Evolutionary conservation across 2,797 vertebrate species (phyloP), one percentile per base, ranked within the genome.

Genomic region (Crenichthys baileyi): DNA sequence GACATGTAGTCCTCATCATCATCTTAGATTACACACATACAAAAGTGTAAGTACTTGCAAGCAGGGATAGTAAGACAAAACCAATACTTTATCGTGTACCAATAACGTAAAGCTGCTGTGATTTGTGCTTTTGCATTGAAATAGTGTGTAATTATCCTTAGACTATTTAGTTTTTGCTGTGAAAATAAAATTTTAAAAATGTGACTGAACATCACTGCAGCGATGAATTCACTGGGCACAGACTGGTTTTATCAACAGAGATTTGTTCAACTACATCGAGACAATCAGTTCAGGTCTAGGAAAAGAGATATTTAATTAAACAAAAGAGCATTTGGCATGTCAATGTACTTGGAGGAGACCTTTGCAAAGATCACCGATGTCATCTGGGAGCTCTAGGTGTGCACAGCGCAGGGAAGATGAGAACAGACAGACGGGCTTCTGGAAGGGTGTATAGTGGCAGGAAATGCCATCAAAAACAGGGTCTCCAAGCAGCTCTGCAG

Each of bases 341-440:
- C 12, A 70, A 24, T n/a, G 26, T 26, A 61, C 8, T n/a, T 63
- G 24, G 1, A 18, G 0, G 75, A 58, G 71, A 99, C 98, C 98
- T 98, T 97, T 96, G 90, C 96, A 98, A 79, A 99, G 94, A 72
- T 97, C 96, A 90, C 90, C 96, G 94, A 99, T 97, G 95, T 99
- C 97, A 24, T 99, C 97, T 56, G 98, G 98, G 77, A 99, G 96
- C 18, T 96, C 96, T 88, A 99, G 93, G 89, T 96, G 92, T 86
- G 97, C 97, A 91, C 98, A 99, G 87, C 97, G 97, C 79, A 98
- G 94, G 72, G 96, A 96, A 46, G 97, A 97, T 1, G 98, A 98
- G 90, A 99, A 99, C n/a, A 99, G 94, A 86, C 94, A 88, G 44
- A 96, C 93, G 29, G 97, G 95, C 80, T 95, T 97, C 83, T 92